phyloP scores from a whole-genome alignment of 2,113 vertebrate species.

The Cettia cetti region DNA sequence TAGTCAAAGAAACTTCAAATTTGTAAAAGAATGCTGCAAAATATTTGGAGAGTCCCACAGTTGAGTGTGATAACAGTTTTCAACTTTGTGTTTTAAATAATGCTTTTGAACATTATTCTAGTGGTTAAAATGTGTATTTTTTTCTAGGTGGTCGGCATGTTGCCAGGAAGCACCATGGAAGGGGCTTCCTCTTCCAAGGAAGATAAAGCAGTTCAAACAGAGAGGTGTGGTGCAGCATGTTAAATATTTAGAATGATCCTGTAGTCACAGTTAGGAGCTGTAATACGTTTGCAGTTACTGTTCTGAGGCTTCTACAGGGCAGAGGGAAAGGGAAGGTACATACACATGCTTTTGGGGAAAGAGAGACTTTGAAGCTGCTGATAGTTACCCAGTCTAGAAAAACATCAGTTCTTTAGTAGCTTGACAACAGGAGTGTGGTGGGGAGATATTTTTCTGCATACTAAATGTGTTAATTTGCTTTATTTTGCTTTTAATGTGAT shows the following conservation, averaged over 20 bases:
- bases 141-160: conserved; percentile 25
- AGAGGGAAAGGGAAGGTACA: background rate
- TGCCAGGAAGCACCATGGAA: background rate
- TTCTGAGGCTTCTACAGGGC: background rate
- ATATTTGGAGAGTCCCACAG: background rate
- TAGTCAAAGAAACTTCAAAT: background rate
- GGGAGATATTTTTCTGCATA: background rate
- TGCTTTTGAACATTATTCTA: background rate
- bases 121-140: background rate
- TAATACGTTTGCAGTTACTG: background rate
- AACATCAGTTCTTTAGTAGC: background rate
- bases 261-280: background rate
- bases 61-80: background rate
- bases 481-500: background rate
- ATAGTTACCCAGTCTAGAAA: background rate
- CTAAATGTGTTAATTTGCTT: background rate
- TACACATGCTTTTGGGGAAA: background rate
- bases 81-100: background rate
- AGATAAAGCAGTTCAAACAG: conserved; percentile 3
- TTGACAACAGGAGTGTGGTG: background rate
- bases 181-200: background rate
- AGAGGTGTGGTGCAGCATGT: conserved; percentile 29
- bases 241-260: background rate
- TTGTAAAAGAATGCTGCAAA: background rate
- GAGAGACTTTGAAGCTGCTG: background rate